Percentiles rank a stretch among this genome's conserved stretches.
Conservation (phyloP, 2,113 vertebrate species). For the Protomyctophum bolini region DNA sequence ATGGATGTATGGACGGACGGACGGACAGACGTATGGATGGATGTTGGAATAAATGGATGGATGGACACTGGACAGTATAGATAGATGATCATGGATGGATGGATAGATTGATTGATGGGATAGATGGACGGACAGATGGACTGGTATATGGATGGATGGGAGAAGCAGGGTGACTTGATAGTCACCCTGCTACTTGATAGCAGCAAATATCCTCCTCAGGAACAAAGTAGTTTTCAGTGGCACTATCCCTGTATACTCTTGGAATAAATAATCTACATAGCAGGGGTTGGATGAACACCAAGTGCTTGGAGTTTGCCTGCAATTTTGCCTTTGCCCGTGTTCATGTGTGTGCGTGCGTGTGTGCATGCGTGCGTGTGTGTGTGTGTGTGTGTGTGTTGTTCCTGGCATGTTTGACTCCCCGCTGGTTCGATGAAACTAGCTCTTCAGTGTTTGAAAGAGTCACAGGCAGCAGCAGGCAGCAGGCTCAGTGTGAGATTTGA, state of each 20-base stretch:
- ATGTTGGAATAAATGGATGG: neutral
- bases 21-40: conserved; percentile 25
- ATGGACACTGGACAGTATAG: too few relatives aligned
- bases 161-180: conserved; percentile 2
- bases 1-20: conserved; percentile 15
- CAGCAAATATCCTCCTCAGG: conserved; percentile 4
- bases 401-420: conserved; percentile 12
- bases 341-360: conserved; percentile 28
- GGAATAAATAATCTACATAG: conserved; percentile 32
- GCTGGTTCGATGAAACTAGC: conserved; percentile 32
- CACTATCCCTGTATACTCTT: conserved; percentile 1
- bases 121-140: conserved; percentile 22
- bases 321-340: conserved; percentile 18
- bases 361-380: conserved; percentile 17
- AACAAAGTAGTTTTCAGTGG: conserved; percentile 16
- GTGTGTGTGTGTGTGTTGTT: conserved; percentile 2
- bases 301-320: conserved; percentile 2
- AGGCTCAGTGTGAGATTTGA: conserved; percentile 40
- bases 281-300: conserved; percentile 4
- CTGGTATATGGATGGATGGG: conserved; percentile 7
- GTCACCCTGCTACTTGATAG: neutral
- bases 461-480: conserved; percentile 17
- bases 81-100: too few relatives aligned
- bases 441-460: conserved; percentile 24
- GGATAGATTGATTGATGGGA: conserved; percentile 3